Base-by-base conservation (phyloP, 2,888 invertebrate species). In the Polylopha cassiicola region DNA sequence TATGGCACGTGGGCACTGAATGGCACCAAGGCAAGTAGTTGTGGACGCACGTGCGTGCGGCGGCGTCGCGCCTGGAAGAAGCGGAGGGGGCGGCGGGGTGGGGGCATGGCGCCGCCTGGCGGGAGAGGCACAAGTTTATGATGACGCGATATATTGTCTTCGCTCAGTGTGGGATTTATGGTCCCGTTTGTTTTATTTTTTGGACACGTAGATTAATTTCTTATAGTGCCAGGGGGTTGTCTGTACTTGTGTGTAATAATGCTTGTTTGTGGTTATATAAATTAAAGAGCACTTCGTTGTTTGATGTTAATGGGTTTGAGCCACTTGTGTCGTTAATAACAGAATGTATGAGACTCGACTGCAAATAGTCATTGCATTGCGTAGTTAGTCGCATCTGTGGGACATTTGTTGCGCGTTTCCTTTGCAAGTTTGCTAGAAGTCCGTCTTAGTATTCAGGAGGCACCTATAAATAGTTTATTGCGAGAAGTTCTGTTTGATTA, bases 121-220 rank as follows among this genome's bases (percentile, higher is more conserved):
- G 79, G 76, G 80, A 76, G 79, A 72, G 77, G 65, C 71, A 73
- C 74, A 69, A 70, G 73, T 78, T 80, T 77, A 82, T 80, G 76
- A 73, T 73, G 71, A 73, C 65, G 68, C 73, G 62, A 73, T 77
- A 74, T 76, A 80, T 75, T 79, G 76, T 79, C 80, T 79, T 73
- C 72, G 61, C 62, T 56, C 72, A 71, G 73, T 79, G 73, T 78
- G 78, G 80, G 78, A 78, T 77, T 74, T 73, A 78, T 73, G 65
- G 68, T 73, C 70, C 55, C 73, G 72, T 74, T 78, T 75, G 69
- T 74, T 74, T 79, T 78, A 66, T 70, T 74, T 75, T 74, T 73
- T 78, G 42, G 72, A 66, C 66, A 70, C 65, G 65, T 71, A 67
- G 73, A 76, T 77, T 75, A 75, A 76, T 75, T 76, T 73, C 68